phyloP scores from a whole-genome alignment of 2,888 invertebrate genomes.

The Cyaniris semiargus region DNA sequence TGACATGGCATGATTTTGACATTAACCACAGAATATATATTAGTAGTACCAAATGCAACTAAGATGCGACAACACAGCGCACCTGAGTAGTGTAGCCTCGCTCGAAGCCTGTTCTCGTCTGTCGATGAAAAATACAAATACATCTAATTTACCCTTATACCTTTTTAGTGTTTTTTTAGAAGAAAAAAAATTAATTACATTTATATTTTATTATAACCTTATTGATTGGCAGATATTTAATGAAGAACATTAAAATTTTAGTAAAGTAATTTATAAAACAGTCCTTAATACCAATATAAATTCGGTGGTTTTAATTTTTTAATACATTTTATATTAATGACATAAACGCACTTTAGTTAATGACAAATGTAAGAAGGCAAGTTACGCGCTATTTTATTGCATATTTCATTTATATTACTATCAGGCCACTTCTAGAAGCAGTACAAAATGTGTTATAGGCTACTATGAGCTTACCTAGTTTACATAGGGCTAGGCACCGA shows the following conservation, averaged over 20 bases:
- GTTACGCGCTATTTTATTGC: constrained; percentile 2
- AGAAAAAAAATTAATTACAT: neutral
- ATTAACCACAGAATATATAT: too few species aligned
- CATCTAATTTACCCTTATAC: neutral
- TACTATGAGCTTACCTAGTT: constrained; percentile 24
- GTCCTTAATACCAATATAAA: neutral
- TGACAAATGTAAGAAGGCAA: constrained; percentile 20
- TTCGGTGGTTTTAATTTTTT: constrained; percentile 6
- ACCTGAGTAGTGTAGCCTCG: neutral
- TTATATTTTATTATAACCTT: neutral
- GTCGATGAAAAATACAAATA: constrained; percentile 6
- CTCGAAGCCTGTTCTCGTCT: neutral
- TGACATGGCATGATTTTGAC: neutral
- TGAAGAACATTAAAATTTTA: neutral
- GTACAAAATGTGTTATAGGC: constrained; percentile 13
- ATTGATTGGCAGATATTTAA: neutral
- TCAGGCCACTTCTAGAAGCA: constrained; percentile 12
- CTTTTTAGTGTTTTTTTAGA: neutral
- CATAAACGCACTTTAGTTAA: neutral
- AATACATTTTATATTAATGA: neutral
- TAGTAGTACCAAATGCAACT: too few species aligned
- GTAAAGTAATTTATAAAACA: neutral
- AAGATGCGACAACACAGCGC: too few species aligned
- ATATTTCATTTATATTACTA: neutral
- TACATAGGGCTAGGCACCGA: constrained; percentile 63